A percentile compares a stretch with the other conserved stretches of the same genome.
Evolutionary conservation across 1,140 invertebrate genomes (phyloP).

Genomic region (Ostrea denselamellosa): DNA sequence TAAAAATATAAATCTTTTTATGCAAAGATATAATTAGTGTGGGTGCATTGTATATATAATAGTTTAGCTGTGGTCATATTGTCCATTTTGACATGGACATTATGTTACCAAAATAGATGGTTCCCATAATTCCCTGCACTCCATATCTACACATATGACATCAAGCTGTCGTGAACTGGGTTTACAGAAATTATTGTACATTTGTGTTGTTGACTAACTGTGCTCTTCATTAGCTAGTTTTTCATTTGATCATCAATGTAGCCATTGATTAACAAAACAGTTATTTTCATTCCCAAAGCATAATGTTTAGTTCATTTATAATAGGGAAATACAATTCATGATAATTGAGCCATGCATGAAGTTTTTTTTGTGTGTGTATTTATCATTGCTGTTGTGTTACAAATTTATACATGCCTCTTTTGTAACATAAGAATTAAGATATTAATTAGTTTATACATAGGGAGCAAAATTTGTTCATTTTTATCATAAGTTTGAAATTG

Average conservation of each 20-base stretch:
- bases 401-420: slow-evolving; percentile 43
- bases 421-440: slow-evolving; percentile 3
- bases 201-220: not conserved
- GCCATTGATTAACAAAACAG: not conserved
- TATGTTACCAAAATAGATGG: not conserved
- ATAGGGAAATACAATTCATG: not conserved
- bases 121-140: not conserved
- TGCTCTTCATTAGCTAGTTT: slow-evolving; percentile 35
- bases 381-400: not conserved
- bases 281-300: not conserved
- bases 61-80: not conserved
- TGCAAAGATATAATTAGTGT: not conserved
- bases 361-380: not conserved
- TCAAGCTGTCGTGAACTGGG: slow-evolving; percentile 17
- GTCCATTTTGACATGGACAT: not conserved
- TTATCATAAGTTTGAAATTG: not conserved
- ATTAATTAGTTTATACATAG: not conserved
- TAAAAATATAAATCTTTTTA: no score
- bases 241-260: not conserved
- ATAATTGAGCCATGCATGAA: not conserved
- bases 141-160: slow-evolving; percentile 19
- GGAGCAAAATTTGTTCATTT: not conserved
- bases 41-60: not conserved
- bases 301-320: not conserved
- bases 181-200: not conserved